These are phyloP conservation scores for Sylvietta virens DNA, from an alignment of 2,113 vertebrate species.

Conservation along the genomic window DNA sequence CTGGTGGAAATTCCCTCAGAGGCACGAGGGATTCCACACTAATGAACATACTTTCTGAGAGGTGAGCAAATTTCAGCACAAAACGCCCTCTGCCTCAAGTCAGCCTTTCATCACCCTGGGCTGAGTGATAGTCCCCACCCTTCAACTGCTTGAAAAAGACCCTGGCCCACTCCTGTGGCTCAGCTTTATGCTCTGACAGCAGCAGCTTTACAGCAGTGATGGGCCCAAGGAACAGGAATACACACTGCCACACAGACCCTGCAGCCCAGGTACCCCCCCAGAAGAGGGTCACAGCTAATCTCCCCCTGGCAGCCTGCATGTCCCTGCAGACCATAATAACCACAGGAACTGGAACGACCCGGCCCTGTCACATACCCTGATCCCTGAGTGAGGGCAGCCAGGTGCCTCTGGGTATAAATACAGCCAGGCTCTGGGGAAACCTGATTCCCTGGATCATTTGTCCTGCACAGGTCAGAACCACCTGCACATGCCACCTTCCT, in stretches of 20 bases:
- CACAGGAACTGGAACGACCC: not conserved
- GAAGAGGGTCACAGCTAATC: not conserved
- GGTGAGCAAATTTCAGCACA: not conserved
- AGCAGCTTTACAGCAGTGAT: not conserved
- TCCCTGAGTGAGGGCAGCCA: not conserved
- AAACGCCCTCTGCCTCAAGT: not conserved
- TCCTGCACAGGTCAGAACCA: not conserved
- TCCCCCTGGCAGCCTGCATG: not conserved
- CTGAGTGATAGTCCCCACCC: not conserved
- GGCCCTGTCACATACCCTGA: not conserved
- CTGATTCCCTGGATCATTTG: not conserved
- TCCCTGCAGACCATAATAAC: not conserved
- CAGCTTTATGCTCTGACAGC: not conserved
- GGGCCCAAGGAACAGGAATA: not conserved
- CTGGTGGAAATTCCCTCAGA: too few relatives aligned
- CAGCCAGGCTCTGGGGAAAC: not conserved
- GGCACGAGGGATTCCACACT: too few relatives aligned
- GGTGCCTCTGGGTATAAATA: slow-evolving; percentile 11
- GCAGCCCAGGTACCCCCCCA: not conserved
- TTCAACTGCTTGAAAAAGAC: not conserved
- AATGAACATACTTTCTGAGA: accelerated
- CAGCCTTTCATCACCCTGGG: not conserved
- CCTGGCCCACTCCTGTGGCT: not conserved
- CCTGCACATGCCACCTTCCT: not conserved
- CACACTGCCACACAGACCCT: not conserved